Evolutionary conservation across 2,888 invertebrate genomes (phyloP).

Genomic region (Rhingia campestris): DNA sequence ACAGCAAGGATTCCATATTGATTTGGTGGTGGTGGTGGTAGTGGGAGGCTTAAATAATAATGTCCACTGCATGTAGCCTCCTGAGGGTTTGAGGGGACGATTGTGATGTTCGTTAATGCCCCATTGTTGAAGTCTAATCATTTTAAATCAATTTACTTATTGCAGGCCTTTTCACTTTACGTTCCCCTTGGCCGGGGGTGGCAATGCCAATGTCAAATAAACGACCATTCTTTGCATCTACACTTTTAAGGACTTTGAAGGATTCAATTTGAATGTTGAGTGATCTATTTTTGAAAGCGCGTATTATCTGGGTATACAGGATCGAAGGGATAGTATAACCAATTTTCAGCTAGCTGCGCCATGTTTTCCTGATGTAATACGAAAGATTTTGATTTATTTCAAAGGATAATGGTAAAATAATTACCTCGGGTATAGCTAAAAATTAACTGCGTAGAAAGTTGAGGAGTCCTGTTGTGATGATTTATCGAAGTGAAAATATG

Average conservation of each 20-base stretch:
- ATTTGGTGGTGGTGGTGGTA: conserved; percentile 8
- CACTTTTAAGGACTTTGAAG: conserved; percentile 37
- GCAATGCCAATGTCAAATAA: neutral
- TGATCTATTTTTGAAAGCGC: conserved; percentile 34
- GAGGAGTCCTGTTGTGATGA: conserved; percentile 38
- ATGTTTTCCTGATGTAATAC: conserved; percentile 50
- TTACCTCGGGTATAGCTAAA: conserved; percentile 32
- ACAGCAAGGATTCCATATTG: conserved; percentile 25
- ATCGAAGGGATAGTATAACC: neutral
- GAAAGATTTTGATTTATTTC: conserved; percentile 62
- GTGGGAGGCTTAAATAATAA: conserved; percentile 45
- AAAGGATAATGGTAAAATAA: conserved; percentile 68
- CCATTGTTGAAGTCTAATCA: conserved; percentile 70
- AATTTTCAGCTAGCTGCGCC: conserved; percentile 18
- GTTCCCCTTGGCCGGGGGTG: conserved; percentile 7
- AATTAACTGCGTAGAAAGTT: conserved; percentile 38
- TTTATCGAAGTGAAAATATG: conserved; percentile 55
- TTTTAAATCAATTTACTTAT: conserved; percentile 69
- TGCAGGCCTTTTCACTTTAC: conserved; percentile 39
- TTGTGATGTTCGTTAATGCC: conserved; percentile 57
- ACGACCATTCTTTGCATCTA: conserved; percentile 5
- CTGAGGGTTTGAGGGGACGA: neutral
- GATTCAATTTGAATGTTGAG: conserved; percentile 10
- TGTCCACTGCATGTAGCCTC: conserved; percentile 26
- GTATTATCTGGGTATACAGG: neutral